Evolutionary conservation across 2,797 vertebrate species (phyloP), one percentile per base, ranked within the genome.

Genomic region (Mus minutoides): DNA sequence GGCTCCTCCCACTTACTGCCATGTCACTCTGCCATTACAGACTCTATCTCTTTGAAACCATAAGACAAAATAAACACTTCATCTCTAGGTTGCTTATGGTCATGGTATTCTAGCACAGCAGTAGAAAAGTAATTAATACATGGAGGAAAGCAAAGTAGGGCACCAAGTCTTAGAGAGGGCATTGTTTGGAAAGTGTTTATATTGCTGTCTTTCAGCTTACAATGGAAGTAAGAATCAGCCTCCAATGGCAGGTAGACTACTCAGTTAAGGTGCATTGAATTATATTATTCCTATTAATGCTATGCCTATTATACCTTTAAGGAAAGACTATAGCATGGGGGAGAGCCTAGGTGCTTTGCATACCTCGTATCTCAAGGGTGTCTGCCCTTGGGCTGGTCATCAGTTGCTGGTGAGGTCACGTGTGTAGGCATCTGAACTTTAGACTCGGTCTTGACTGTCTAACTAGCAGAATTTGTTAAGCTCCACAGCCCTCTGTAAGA

Each of bases 401-500:
- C 56, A 56, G 14, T 58, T 77, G 40, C 31, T 54, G 40, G 77
- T 2, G 29, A 95, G 46, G 14, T 56, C 87, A 60, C 37, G 24
- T 46, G 29, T 6, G 2, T 1, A 2, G 40, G 24, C 49, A 54
- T 29, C 26, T 29, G 82, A 82, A 11, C 1, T n/a, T 83, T 1
- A 40, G 10, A 26, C 0, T 31, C 13, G 14, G 40, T 40, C 75
- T 46, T 62, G 26, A 29, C 7, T 86, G 60, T 93, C 85, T 31
- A 2, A 46, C 24, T 40, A 77, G 58, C 64, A 91, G 77, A 82
- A 11, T 24, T 77, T 82, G 37, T 75, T 24, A 21, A 56, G 43
- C 16, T 64, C 62, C 85, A 37, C 29, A 69, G 54, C n/a, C 43
- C 49, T 54, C 49, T 83, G 43, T 31, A 90, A 77, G 97, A 95